Percentiles rank a stretch among this genome's conserved stretches.
Evolutionary conservation across 2,888 invertebrate genomes (phyloP).

Genomic region (Drosophila rellima): DNA sequence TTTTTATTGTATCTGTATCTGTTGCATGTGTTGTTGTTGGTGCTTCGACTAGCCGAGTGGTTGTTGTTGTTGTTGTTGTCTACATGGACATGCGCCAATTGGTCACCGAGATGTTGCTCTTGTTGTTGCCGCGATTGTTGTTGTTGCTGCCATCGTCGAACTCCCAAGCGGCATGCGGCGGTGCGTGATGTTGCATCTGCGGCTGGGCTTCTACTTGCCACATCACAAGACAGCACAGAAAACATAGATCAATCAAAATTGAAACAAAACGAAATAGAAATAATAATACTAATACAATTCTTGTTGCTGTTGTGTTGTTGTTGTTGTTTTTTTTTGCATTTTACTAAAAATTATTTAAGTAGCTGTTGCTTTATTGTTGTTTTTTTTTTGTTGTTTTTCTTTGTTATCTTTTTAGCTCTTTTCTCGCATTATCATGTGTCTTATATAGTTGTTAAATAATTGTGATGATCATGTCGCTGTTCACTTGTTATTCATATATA

Average conservation of each 20-base stretch:
- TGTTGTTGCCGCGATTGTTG: slow-evolving; percentile 48
- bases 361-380: slow-evolving; percentile 78
- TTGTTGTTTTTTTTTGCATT: slow-evolving; percentile 65
- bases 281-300: slow-evolving; percentile 27
- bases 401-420: slow-evolving; percentile 54
- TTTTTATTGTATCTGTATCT: not conserved
- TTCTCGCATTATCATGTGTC: slow-evolving; percentile 40
- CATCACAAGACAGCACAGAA: not conserved
- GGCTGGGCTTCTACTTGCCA: slow-evolving; percentile 41
- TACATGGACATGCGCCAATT: slow-evolving; percentile 63
- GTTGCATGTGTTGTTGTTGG: not conserved
- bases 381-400: slow-evolving; percentile 46
- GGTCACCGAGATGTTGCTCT: slow-evolving; percentile 51
- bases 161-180: slow-evolving; percentile 48
- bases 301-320: slow-evolving; percentile 23
- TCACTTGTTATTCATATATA: slow-evolving; percentile 30
- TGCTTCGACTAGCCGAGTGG: not conserved
- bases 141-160: slow-evolving; percentile 57
- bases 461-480: slow-evolving; percentile 56
- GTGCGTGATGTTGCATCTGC: slow-evolving; percentile 44
- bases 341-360: slow-evolving; percentile 79
- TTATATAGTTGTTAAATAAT: slow-evolving; percentile 56
- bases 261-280: slow-evolving; percentile 3
- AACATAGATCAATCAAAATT: not conserved
- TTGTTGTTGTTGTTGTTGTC: not conserved